Conservation (phyloP, 2,113 vertebrate species). For the Lasiurus cinereus region DNA sequence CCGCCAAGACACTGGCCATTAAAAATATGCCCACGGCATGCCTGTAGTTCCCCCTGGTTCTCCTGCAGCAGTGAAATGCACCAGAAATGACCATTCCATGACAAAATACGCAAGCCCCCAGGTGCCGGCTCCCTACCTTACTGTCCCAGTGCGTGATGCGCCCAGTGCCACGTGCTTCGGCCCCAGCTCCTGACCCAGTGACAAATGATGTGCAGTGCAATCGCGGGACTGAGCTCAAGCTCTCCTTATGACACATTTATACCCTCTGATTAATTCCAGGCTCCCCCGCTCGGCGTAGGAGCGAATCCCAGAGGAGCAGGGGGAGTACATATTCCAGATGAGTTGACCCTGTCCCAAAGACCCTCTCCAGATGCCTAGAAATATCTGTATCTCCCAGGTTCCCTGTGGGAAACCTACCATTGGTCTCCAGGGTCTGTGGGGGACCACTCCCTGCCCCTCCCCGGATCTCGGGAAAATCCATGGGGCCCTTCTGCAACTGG, state of each 20-base stretch:
- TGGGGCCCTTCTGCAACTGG: background rate
- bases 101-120: background rate
- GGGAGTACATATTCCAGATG: background rate
- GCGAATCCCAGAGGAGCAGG: background rate
- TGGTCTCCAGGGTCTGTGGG: background rate
- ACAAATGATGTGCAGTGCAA: background rate
- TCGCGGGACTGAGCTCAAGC: background rate
- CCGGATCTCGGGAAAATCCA: constrained; percentile 24
- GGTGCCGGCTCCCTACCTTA: constrained; percentile 34
- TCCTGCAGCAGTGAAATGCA: background rate
- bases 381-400: constrained; percentile 16
- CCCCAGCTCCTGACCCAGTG: background rate
- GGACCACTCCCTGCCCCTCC: background rate
- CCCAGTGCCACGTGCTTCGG: background rate
- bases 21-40: constrained; percentile 32
- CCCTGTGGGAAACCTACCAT: background rate
- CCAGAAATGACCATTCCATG: background rate
- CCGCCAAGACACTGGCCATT: background rate
- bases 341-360: constrained; percentile 36
- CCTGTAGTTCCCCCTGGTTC: background rate
- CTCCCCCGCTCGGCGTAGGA: background rate
- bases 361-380: constrained; percentile 23
- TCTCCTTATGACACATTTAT: constrained; percentile 1
- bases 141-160: background rate
- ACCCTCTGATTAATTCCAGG: constrained; percentile 27